Percentiles rank a stretch among this genome's conserved stretches.
phyloP scores from a whole-genome alignment of 1,140 invertebrate genomes.

The Cepaea nemoralis region DNA sequence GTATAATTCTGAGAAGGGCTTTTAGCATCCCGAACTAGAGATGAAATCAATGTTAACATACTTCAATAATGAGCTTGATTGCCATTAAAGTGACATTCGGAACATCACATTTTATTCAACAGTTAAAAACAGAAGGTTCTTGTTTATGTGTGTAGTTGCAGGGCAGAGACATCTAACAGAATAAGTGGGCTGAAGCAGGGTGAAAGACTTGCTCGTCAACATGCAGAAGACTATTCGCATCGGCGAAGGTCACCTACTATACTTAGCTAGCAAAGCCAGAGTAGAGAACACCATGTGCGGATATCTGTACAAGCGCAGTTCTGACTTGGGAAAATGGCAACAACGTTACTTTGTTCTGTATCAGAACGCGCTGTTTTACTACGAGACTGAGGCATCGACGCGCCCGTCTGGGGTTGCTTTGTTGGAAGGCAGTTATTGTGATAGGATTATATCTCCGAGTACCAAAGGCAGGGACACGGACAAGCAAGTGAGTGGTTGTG shows the following conservation, averaged over 20 bases:
- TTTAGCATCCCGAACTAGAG: too few relatives aligned
- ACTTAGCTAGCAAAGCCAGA: constrained; percentile 86
- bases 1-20: too few relatives aligned
- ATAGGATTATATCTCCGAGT: constrained; percentile 77
- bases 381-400: constrained; percentile 82
- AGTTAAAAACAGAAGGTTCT: too few relatives aligned
- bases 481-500: constrained; percentile 63
- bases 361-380: constrained; percentile 93
- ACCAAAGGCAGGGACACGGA: constrained; percentile 66
- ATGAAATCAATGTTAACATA: too few relatives aligned
- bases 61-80: too few relatives aligned
- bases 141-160: too few relatives aligned
- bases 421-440: constrained; percentile 91
- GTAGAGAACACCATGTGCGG: constrained; percentile 82
- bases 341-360: constrained; percentile 90
- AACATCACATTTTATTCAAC: too few relatives aligned
- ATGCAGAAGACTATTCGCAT: constrained; percentile 86
- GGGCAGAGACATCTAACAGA: not conserved
- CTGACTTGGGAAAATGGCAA: constrained; percentile 91
- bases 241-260: constrained; percentile 77
- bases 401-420: constrained; percentile 87
- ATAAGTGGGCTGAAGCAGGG: not conserved
- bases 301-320: constrained; percentile 87
- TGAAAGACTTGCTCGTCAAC: not conserved
- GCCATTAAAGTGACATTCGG: too few relatives aligned